Percentiles rank a stretch among this genome's conserved stretches.
Conservation (phyloP, 2,797 vertebrate genomes). For the Sebastiscus albofasciatus region DNA sequence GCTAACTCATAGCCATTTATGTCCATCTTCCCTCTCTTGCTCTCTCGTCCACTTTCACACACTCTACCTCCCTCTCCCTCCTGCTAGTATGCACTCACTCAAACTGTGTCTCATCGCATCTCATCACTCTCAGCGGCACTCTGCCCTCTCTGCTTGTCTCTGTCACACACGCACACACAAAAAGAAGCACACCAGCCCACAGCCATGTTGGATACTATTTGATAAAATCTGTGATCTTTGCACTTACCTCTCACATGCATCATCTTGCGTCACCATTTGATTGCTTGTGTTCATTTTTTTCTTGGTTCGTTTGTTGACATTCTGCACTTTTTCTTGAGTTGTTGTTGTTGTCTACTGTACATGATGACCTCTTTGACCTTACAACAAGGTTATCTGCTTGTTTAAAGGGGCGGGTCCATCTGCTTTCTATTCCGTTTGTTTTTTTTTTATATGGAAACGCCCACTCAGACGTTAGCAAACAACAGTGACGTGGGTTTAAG, state of each 20-base stretch:
- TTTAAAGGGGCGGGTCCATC: not conserved
- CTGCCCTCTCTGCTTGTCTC: slow-evolving; percentile 68
- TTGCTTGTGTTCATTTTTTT: not conserved
- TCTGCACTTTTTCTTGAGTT: not conserved
- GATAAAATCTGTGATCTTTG: slow-evolving; percentile 25
- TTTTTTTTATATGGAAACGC: not conserved
- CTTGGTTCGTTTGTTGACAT: slow-evolving; percentile 2
- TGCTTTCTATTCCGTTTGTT: not conserved
- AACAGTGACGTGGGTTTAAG: not conserved
- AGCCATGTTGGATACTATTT: slow-evolving; percentile 46
- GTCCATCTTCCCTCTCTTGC: slow-evolving; percentile 61
- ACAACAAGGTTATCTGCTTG: not conserved
- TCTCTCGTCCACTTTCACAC: slow-evolving; percentile 65
- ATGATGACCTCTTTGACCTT: slow-evolving; percentile 4
- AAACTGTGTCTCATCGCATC: slow-evolving; percentile 79
- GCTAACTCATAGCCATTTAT: slow-evolving; percentile 69
- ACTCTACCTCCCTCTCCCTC: slow-evolving; percentile 49
- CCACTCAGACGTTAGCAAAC: not conserved
- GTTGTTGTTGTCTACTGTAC: not conserved
- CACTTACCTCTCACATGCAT: slow-evolving; percentile 3
- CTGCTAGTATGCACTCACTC: slow-evolving; percentile 76
- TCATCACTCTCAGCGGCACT: slow-evolving; percentile 74
- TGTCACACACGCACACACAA: slow-evolving; percentile 40
- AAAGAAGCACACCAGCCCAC: slow-evolving; percentile 39
- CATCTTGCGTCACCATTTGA: not conserved